Evolutionary conservation across 2,888 invertebrate species (phyloP).

Genomic region (Drosophila borborema): DNA sequence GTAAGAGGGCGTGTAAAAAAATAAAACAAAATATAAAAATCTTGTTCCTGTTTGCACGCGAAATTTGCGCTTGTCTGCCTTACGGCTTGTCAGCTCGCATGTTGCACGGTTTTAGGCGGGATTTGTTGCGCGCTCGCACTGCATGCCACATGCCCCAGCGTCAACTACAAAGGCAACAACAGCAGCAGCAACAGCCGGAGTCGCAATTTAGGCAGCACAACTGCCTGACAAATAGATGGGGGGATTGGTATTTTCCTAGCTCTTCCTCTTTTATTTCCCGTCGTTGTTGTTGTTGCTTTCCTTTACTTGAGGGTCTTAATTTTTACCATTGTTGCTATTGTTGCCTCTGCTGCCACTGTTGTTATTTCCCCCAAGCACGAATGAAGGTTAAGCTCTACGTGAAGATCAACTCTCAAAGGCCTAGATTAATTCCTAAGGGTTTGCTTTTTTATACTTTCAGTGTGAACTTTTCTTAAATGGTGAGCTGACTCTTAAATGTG

Average conservation of each 20-base stretch:
- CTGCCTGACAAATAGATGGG: constrained; percentile 19
- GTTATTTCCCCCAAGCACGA: constrained; percentile 37
- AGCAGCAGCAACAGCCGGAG: constrained; percentile 54
- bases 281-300: constrained; percentile 18
- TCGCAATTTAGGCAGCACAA: constrained; percentile 59
- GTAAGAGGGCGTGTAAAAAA: too few species aligned
- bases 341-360: background rate
- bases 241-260: constrained; percentile 14
- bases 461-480: constrained; percentile 36
- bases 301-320: constrained; percentile 70
- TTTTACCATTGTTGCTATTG: constrained; percentile 61
- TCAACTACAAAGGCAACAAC: constrained; percentile 63
- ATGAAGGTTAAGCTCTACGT: constrained; percentile 60
- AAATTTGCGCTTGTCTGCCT: constrained; percentile 81
- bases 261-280: constrained; percentile 4
- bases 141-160: constrained; percentile 30
- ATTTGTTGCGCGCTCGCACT: constrained; percentile 66
- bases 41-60: constrained; percentile 74
- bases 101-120: constrained; percentile 81
- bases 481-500: background rate
- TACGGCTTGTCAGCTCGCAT: constrained; percentile 82
- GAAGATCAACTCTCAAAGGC: constrained; percentile 43
- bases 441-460: constrained; percentile 12
- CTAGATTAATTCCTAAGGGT: constrained; percentile 65
- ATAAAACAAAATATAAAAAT: constrained; percentile 41